Base-by-base conservation (phyloP, 2,113 vertebrate genomes). In the Anthoscopus minutus region DNA sequence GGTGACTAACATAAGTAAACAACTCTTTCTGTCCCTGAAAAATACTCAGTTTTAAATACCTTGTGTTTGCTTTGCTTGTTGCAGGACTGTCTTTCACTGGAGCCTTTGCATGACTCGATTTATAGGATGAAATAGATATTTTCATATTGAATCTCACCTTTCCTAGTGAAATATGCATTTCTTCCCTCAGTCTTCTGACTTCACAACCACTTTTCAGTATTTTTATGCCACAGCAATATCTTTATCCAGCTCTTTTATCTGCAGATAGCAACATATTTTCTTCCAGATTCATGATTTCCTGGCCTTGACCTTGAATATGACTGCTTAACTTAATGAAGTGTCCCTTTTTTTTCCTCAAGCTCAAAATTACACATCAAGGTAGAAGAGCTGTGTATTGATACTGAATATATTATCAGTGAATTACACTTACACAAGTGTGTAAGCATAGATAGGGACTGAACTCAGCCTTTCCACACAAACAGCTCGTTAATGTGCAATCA, bases 401-500 rank as follows among this genome's bases (percentile, higher is more conserved):
- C 86, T 97, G 97, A 96, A 97, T 98, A 95, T 86, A 90, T 97
- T 95, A 94, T 73, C 81, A 88, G 81, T 86, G 86, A 97, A 95
- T 97, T 97, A 93, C 57, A 40, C 83, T 95, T 93, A 89, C 84
- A 92, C 12, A 37, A 95, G 90, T 93, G 69, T 96, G 15, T 96
- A 96, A 95, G 95, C 96, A 81, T 96, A 96, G 94, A 89, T 69
- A 96, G 94, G 96, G 94, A 88, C 77, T 84, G 93, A 96, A 79
- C 94, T 96, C 60, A 88, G 93, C 69, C 93, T 95, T 91, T 89
- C 72, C 89, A 96, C 71, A 97, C 93, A 97, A 98, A 97, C 96
- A 97, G 92, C 92, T 98, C 92, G 96, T 98, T 98, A 98, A 96
- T 95, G 96, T 4, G 95, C 95, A 98, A 86, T 98, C 98, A 98